Evolutionary conservation across 2,888 invertebrate genomes (phyloP).

Genomic region (Caenorhabditis sp.): DNA sequence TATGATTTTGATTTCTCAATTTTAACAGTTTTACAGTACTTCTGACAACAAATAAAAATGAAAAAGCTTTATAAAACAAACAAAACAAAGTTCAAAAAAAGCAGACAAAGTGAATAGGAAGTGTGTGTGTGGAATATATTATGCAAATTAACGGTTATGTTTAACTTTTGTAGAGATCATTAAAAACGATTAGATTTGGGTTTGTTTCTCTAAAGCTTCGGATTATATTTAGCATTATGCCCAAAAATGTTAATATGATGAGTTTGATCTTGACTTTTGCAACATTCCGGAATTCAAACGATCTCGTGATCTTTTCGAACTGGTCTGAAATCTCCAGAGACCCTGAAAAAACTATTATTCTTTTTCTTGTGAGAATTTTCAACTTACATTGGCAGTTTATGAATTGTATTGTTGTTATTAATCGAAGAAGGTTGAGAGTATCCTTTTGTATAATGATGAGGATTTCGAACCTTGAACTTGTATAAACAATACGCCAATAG

Average conservation of each 20-base stretch:
- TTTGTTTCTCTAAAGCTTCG: not conserved
- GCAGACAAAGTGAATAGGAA: not conserved
- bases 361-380: not conserved
- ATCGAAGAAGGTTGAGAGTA: constrained; percentile 13
- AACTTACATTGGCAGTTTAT: constrained; percentile 33
- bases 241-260: not conserved
- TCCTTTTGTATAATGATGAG: constrained; percentile 32
- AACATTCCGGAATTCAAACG: not conserved
- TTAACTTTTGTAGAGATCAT: not conserved
- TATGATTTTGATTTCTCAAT: too few species aligned
- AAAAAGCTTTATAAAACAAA: not conserved
- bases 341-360: constrained; percentile 25
- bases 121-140: not conserved
- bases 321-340: constrained; percentile 24
- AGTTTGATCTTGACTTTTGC: not conserved
- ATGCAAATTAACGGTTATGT: not conserved
- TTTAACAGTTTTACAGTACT: too few species aligned
- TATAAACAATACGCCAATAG: constrained; percentile 32
- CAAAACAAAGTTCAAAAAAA: not conserved
- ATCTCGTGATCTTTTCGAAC: not conserved
- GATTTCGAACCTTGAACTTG: constrained; percentile 43
- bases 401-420: constrained; percentile 24
- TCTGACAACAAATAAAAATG: not conserved
- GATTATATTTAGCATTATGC: not conserved
- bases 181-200: not conserved